Evolutionary conservation across 2,888 invertebrate genomes (phyloP).

Genomic region (Morpho achilles): DNA sequence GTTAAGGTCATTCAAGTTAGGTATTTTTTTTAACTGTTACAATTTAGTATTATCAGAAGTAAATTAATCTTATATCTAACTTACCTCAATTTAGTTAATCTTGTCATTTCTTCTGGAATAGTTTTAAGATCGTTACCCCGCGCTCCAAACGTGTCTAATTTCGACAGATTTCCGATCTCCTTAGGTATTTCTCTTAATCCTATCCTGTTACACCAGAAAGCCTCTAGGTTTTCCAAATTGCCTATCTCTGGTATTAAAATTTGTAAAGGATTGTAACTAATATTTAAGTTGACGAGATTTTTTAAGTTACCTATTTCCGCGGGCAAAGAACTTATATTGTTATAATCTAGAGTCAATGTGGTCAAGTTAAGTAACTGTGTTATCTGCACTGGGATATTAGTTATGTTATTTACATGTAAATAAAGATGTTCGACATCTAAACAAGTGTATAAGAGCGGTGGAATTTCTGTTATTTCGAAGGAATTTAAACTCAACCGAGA

Average conservation of each 20-base stretch:
- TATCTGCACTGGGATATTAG: slow-evolving; percentile 66
- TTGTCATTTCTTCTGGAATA: slow-evolving; percentile 79
- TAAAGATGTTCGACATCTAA: slow-evolving; percentile 79
- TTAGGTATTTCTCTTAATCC: slow-evolving; percentile 78
- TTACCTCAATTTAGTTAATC: slow-evolving; percentile 76
- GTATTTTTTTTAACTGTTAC: no score
- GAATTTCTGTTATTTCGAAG: slow-evolving; percentile 81
- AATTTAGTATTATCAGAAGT: no score
- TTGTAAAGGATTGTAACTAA: slow-evolving; percentile 83
- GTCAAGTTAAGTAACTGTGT: slow-evolving; percentile 76
- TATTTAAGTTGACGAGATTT: slow-evolving; percentile 80
- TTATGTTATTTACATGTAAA: slow-evolving; percentile 82
- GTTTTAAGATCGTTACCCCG: slow-evolving; percentile 80
- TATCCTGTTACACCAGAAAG: slow-evolving; percentile 83
- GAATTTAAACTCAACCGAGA: slow-evolving; percentile 81
- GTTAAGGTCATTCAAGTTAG: no score
- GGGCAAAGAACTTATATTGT: slow-evolving; percentile 80
- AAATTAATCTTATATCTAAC: not conserved
- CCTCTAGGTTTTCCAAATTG: slow-evolving; percentile 78
- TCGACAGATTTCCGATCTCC: slow-evolving; percentile 79
- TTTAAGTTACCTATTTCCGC: slow-evolving; percentile 78
- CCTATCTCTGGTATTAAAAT: slow-evolving; percentile 80
- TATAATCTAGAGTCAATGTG: slow-evolving; percentile 82
- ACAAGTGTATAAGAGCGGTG: slow-evolving; percentile 77
- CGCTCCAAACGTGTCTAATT: slow-evolving; percentile 82